Conservation (phyloP, 1,140 invertebrate species). For the Aphaenogaster rudis region DNA sequence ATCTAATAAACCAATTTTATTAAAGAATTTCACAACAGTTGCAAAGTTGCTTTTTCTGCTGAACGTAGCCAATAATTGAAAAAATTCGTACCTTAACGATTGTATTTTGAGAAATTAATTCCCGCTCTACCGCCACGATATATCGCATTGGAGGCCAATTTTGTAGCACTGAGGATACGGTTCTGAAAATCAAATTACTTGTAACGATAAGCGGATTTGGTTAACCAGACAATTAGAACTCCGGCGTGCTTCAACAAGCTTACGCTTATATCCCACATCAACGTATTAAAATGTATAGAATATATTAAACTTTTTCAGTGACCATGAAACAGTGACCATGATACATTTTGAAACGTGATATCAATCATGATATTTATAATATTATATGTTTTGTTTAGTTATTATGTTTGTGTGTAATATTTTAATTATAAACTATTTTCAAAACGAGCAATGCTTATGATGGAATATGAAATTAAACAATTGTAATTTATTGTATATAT, state of each 20-base stretch:
- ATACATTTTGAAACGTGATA: background rate
- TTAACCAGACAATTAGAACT: conserved; percentile 32
- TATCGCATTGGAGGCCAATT: conserved; percentile 83
- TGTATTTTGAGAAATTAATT: conserved; percentile 85
- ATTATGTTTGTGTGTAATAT: background rate
- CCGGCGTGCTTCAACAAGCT: background rate
- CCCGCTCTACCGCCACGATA: conserved; percentile 88
- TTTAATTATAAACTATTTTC: no score
- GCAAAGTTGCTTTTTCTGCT: no score
- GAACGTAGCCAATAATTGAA: background rate
- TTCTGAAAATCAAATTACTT: conserved; percentile 66
- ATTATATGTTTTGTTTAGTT: background rate
- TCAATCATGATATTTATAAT: background rate
- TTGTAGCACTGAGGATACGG: conserved; percentile 78
- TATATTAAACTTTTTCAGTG: conserved; percentile 5
- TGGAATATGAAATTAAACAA: no score
- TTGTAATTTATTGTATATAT: no score
- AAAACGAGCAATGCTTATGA: no score
- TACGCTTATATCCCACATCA: background rate
- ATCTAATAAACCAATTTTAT: no score
- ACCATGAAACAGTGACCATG: no score
- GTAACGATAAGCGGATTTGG: conserved; percentile 34
- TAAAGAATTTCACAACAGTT: no score
- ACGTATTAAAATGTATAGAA: background rate
- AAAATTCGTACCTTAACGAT: conserved; percentile 85